phyloP scores from a whole-genome alignment of 1,140 invertebrate genomes.

The Asobara japonica region DNA sequence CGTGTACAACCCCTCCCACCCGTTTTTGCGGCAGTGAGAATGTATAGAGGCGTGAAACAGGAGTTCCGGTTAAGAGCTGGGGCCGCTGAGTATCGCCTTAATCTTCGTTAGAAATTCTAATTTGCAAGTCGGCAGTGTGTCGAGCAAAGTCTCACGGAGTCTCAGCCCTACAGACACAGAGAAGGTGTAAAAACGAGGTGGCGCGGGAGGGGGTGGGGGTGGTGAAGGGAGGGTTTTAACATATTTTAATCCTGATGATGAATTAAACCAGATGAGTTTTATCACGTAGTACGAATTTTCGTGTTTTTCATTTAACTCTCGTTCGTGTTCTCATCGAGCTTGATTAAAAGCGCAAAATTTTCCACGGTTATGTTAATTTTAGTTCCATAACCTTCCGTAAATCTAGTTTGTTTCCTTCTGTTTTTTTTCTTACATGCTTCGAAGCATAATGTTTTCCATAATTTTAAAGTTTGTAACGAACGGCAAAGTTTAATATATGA shows the following conservation, averaged over 20 bases:
- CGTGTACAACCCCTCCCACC: neutral
- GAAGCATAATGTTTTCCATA: too few species aligned
- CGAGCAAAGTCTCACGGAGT: neutral
- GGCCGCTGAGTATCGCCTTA: conserved; percentile 28
- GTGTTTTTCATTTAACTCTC: neutral
- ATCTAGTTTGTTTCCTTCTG: too few species aligned
- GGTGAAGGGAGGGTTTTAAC: neutral
- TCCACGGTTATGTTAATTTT: too few species aligned
- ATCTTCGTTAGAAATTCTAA: conserved; percentile 49
- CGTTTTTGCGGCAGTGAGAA: neutral
- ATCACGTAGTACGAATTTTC: neutral
- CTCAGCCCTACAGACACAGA: neutral
- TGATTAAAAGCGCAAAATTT: neutral
- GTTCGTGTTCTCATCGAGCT: neutral
- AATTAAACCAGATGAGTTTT: neutral
- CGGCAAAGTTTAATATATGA: too few species aligned
- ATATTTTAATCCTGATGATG: conserved; percentile 14
- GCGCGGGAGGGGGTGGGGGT: too few species aligned
- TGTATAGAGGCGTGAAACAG: conserved; percentile 10
- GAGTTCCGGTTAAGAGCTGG: conserved; percentile 21
- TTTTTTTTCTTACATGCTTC: too few species aligned
- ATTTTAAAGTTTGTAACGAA: too few species aligned
- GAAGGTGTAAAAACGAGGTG: neutral
- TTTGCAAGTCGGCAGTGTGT: conserved; percentile 30
- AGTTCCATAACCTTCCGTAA: too few species aligned